Evolutionary conservation across 2,113 vertebrate genomes (phyloP).

Genomic region (Solea solea): DNA sequence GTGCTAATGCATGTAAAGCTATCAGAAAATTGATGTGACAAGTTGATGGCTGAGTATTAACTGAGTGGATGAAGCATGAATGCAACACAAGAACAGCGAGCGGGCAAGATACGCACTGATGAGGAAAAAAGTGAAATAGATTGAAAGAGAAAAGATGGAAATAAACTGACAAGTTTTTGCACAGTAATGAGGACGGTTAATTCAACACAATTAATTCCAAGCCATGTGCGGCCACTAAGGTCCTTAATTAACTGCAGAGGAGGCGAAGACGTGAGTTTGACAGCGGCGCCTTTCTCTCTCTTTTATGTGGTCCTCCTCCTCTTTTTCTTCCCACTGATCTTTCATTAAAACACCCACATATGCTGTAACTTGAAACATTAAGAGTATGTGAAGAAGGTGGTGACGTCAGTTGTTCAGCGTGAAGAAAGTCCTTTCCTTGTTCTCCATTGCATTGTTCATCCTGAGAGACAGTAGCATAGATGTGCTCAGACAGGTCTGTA

Average conservation of each 20-base stretch:
- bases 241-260: conserved; percentile 59
- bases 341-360: conserved; percentile 57
- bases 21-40: conserved; percentile 50
- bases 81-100: neutral
- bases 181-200: conserved; percentile 50
- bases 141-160: conserved; percentile 50
- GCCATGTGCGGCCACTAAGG: conserved; percentile 27
- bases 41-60: conserved; percentile 44
- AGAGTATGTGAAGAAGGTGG: conserved; percentile 28
- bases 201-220: conserved; percentile 48
- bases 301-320: conserved; percentile 19
- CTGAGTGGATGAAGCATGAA: conserved; percentile 28
- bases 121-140: conserved; percentile 12
- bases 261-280: conserved; percentile 50
- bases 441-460: conserved; percentile 12
- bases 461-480: neutral
- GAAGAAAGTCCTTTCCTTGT: neutral
- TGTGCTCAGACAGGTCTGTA: neutral
- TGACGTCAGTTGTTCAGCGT: conserved; percentile 1
- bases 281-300: conserved; percentile 40
- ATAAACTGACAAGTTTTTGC: conserved; percentile 47
- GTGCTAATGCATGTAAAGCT: conserved; percentile 38
- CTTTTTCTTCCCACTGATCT: conserved; percentile 37
- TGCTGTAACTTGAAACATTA: conserved; percentile 25
- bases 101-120: neutral